Evolutionary conservation across 2,797 vertebrate genomes (phyloP).

Genomic region (Muscicapa striata): DNA sequence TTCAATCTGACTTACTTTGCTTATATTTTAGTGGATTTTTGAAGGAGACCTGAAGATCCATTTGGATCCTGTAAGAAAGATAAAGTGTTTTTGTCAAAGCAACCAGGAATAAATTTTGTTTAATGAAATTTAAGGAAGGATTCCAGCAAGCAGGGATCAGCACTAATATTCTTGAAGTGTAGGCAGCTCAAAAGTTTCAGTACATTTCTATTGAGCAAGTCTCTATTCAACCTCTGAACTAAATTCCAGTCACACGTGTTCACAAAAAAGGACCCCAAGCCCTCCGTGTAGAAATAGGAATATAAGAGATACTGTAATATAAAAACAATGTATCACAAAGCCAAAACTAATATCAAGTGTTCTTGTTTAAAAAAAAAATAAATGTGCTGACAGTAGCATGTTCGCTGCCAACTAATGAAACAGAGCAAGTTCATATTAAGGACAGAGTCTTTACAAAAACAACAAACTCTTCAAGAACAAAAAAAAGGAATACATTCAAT

Average conservation of each 20-base stretch:
- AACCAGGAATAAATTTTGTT: neutral
- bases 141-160: neutral
- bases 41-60: neutral
- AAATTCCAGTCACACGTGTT: neutral
- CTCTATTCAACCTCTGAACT: neutral
- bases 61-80: neutral
- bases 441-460: neutral
- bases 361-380: neutral
- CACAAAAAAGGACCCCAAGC: neutral
- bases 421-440: neutral
- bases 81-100: neutral
- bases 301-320: neutral
- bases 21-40: neutral
- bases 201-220: neutral
- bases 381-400: neutral
- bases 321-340: neutral
- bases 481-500: neutral
- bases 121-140: neutral
- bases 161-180: fast-evolving
- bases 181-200: neutral
- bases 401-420: neutral
- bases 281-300: neutral
- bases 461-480: neutral
- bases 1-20: neutral
- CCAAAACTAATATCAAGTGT: neutral